Conservation (phyloP, 2,888 invertebrate species). For the Nephrotoma guestfalica region DNA sequence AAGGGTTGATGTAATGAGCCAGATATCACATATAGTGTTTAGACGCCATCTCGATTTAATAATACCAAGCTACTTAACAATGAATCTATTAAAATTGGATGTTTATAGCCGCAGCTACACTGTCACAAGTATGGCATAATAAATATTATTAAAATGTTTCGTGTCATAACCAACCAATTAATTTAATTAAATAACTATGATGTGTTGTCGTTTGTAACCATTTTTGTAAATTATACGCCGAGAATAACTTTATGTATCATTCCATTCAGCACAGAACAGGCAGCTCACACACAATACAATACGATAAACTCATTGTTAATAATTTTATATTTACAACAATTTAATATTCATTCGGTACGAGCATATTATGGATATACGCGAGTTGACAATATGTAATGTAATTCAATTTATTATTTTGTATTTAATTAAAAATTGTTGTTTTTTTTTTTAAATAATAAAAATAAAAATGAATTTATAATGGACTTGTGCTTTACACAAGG, state of each 20-base stretch:
- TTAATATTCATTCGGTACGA: neutral
- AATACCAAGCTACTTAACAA: neutral
- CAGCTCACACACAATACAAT: neutral
- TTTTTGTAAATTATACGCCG: neutral
- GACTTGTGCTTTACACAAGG: neutral
- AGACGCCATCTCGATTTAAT: neutral
- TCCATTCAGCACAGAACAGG: neutral
- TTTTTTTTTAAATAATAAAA: neutral
- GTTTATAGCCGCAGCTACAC: neutral
- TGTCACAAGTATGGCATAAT: neutral
- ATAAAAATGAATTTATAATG: neutral
- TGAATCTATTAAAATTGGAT: neutral
- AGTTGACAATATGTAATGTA: neutral
- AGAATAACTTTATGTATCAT: neutral
- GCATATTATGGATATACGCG: neutral
- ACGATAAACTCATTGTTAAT: neutral
- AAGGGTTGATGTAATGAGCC: neutral
- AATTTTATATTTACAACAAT: neutral
- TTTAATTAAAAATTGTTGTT: neutral
- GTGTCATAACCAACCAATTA: neutral
- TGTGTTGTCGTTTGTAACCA: neutral
- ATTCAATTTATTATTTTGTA: neutral
- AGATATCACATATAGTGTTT: neutral
- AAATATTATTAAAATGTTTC: neutral
- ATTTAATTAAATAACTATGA: neutral